Base-by-base conservation (phyloP, 1,140 invertebrate species). In the Euborellia annulipes region DNA sequence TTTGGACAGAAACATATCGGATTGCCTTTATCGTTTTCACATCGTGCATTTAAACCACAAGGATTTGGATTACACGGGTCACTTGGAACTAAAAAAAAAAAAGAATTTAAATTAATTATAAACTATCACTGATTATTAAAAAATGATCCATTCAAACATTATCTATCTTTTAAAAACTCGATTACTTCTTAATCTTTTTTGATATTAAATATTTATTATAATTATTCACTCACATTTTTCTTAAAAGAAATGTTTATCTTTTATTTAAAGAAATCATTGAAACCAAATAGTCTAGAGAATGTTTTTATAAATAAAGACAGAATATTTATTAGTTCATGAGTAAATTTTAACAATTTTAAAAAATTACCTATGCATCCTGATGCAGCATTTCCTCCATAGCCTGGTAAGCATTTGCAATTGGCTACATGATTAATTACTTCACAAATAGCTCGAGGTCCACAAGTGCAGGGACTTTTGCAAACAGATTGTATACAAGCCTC, bases 1-100 rank as follows among this genome's bases (percentile, higher is more conserved):
- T 85, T 85, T 0, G 85, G 85, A 61, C 88, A 93, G 62, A 76
- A 87, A 56, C 88, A 90, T 51, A 91, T 84, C 1, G 85, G 84
- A 64, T 79, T 83, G 48, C 84, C 86, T 55, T 85, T 78, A 54
- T 88, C 82, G 34, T 79, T 70, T 67, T 91, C 85, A 59, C 88
- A 91, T 37, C 83, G 61, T 8, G 88, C 86, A 55, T 83, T 79
- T 1, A 75, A 61, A 14, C 86, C 88, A 61, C 87, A 92, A 16
- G 86, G 85, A 63, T 84, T 86, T 18, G 82, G 82, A 49, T 77
- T 64, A 57, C 85, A 89, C 9, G 82, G 81, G 63, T 86, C 78
- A 37, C 64, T 59, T 16, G 62, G 59, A 14, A 70, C 70, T 56
- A 68, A 69, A 63, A 69, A 69, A 62, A 72, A 77, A 39, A 39